A percentile compares a stretch with the other conserved stretches of the same genome.
phyloP scores from a whole-genome alignment of 2,113 vertebrate species.

The Cathartes aura region DNA sequence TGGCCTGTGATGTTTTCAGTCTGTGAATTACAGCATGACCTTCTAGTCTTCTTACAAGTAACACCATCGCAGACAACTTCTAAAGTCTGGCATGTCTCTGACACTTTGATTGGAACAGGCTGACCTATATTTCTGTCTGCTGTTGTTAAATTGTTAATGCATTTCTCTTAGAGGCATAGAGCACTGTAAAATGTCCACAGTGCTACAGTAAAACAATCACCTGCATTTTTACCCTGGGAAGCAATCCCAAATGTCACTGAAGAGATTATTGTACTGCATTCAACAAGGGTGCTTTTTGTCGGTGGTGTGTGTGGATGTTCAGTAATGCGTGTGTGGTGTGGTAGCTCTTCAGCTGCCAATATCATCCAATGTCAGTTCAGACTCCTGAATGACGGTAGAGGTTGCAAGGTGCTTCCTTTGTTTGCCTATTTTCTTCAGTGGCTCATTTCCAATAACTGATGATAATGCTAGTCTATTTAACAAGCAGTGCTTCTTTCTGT shows the following conservation, averaged over 20 bases:
- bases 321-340: fast-evolving
- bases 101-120: background rate
- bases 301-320: background rate
- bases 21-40: background rate
- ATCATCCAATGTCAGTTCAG: background rate
- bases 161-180: background rate
- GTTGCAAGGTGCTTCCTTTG: background rate
- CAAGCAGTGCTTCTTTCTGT: background rate
- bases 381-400: background rate
- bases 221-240: background rate
- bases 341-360: background rate
- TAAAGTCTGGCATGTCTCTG: background rate
- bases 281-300: background rate
- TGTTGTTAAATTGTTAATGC: background rate
- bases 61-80: background rate
- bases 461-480: background rate
- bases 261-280: background rate
- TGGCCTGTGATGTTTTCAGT: background rate
- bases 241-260: background rate
- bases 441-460: background rate
- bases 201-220: background rate
- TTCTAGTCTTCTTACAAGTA: background rate
- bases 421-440: background rate
- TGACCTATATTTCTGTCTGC: background rate
- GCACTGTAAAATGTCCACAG: background rate